These are phyloP conservation scores for Musca domestica DNA, from an alignment of 1,140 invertebrate genomes.

Conservation along the genomic window DNA sequence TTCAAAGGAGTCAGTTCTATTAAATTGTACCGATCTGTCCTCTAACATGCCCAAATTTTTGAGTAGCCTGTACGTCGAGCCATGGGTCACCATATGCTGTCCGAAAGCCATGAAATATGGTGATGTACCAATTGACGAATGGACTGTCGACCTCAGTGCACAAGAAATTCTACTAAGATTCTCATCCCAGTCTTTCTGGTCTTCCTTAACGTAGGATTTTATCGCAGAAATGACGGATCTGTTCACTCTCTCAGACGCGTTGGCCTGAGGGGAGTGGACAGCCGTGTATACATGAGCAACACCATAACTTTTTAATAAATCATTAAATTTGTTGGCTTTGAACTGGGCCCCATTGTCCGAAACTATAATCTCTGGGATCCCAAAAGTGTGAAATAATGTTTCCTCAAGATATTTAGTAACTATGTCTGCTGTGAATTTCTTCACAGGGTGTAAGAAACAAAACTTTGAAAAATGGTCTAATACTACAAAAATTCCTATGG, in stretches of 20 bases:
- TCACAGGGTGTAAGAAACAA: slow-evolving; percentile 12
- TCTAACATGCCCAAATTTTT: background rate
- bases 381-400: background rate
- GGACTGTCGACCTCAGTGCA: background rate
- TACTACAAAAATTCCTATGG: slow-evolving; percentile 11
- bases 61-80: background rate
- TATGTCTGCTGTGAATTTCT: background rate
- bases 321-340: slow-evolving; percentile 8
- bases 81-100: no score
- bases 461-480: slow-evolving; percentile 16
- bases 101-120: slow-evolving; percentile 15
- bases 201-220: background rate
- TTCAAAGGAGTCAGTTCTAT: background rate
- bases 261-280: slow-evolving; percentile 20
- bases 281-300: slow-evolving; percentile 17
- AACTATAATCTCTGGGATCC: background rate
- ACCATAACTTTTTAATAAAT: slow-evolving; percentile 5
- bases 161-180: background rate
- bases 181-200: slow-evolving; percentile 19
- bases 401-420: background rate
- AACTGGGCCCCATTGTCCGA: background rate
- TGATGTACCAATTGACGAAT: background rate
- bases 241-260: slow-evolving; percentile 23
- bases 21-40: background rate
- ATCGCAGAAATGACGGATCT: slow-evolving; percentile 3